Evolutionary conservation across 2,113 vertebrate species (phyloP).

Genomic region (Corythaeola cristata): DNA sequence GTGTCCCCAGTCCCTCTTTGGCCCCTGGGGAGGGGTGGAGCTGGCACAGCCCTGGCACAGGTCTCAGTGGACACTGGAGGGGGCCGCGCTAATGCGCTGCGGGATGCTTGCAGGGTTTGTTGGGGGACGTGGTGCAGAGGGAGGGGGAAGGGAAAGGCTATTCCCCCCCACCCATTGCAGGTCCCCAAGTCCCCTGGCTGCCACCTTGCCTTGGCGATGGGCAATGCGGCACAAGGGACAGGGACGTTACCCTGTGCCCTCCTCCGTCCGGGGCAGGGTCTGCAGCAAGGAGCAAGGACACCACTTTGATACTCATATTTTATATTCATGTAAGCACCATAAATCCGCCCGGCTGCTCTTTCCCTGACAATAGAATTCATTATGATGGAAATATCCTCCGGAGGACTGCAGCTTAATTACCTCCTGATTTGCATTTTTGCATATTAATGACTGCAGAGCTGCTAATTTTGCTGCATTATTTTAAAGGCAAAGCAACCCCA

Average conservation of each 20-base stretch:
- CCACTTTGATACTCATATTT: conserved; percentile 25
- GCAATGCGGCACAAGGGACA: rapidly evolving
- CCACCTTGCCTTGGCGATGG: background rate
- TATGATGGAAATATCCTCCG: conserved; percentile 69
- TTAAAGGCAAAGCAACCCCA: conserved; percentile 62
- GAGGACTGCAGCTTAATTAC: conserved; percentile 74
- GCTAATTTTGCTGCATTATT: conserved; percentile 70
- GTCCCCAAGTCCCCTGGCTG: background rate
- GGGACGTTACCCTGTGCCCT: background rate
- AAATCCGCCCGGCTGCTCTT: conserved; percentile 56
- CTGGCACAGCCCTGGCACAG: rapidly evolving
- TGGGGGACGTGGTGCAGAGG: background rate
- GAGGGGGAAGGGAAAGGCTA: background rate
- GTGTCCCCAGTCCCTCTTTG: background rate
- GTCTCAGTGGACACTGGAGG: background rate
- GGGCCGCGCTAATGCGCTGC: rapidly evolving
- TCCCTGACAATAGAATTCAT: conserved; percentile 68
- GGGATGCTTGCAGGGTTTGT: background rate
- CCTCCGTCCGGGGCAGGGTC: background rate
- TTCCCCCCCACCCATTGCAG: background rate
- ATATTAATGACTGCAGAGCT: conserved; percentile 75
- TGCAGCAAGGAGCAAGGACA: conserved; percentile 31
- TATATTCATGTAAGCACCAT: conserved; percentile 59
- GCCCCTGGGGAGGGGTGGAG: too few relatives aligned
- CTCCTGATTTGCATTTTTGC: conserved; percentile 81